Conservation (phyloP, 92 coral and sea anemone species). For the Zoanthus solanderi region DNA sequence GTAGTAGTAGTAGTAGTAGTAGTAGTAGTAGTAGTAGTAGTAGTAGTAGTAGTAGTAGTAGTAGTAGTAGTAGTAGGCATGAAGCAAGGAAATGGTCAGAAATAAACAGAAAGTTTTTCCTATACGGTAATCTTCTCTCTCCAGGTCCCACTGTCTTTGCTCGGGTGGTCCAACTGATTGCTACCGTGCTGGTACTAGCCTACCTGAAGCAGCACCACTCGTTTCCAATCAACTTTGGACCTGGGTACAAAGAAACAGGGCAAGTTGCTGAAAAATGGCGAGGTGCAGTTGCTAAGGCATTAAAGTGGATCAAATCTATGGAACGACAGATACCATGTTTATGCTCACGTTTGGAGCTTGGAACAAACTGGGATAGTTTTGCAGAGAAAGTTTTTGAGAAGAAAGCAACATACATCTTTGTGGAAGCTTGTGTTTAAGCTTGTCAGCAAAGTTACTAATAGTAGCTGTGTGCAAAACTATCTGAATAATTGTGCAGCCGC, state of each 20-base stretch:
- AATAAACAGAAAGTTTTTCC: neutral
- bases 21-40: too few species aligned
- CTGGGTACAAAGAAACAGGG: constrained; percentile 31
- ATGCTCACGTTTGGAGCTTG: constrained; percentile 92
- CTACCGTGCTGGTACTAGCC: constrained; percentile 80
- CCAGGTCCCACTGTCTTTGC: constrained; percentile 77
- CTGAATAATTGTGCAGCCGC: too few species aligned
- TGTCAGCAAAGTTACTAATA: too few species aligned
- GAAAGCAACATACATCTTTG: neutral
- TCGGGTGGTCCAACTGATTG: constrained; percentile 74
- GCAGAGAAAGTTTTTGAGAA: constrained; percentile 20
- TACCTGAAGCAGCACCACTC: constrained; percentile 64
- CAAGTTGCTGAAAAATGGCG: constrained; percentile 36
- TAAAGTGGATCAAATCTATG: constrained; percentile 82
- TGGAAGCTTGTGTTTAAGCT: neutral
- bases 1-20: too few species aligned
- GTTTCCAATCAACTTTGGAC: constrained; percentile 68
- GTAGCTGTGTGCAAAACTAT: too few species aligned
- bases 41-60: too few species aligned
- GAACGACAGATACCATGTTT: constrained; percentile 86
- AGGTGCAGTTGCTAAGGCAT: constrained; percentile 67
- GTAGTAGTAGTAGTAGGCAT: too few species aligned
- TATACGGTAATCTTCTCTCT: neutral
- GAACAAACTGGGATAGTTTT: constrained; percentile 82
- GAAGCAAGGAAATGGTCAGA: too few species aligned